These are phyloP conservation scores for Aporophyla lueneburgensis DNA, from an alignment of 2,888 invertebrate genomes.

Conservation along the genomic window DNA sequence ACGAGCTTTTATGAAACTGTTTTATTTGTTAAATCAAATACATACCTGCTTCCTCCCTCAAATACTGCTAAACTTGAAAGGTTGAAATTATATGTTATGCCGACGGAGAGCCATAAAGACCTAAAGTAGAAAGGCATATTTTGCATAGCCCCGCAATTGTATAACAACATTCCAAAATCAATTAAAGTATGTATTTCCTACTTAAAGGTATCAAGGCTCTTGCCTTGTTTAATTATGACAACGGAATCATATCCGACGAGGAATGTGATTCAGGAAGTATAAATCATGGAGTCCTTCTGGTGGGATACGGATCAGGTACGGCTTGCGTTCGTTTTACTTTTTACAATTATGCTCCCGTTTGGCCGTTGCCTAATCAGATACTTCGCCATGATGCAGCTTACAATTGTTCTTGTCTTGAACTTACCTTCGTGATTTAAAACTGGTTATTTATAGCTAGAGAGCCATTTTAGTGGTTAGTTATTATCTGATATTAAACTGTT, in stretches of 20 bases:
- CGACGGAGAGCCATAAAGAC: too few relatives aligned
- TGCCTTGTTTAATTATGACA: fast-evolving
- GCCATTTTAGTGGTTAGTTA: neutral
- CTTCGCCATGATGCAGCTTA: too few relatives aligned
- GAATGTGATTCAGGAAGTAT: fast-evolving
- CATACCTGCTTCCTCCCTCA: too few relatives aligned
- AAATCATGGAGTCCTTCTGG: slow-evolving; percentile 22
- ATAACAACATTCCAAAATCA: too few relatives aligned
- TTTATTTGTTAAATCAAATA: too few relatives aligned
- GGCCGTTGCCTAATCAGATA: too few relatives aligned
- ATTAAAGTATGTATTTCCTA: neutral
- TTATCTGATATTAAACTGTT: neutral
- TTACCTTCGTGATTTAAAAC: neutral
- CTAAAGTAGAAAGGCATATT: too few relatives aligned
- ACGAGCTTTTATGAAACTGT: too few relatives aligned
- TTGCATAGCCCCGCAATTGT: too few relatives aligned
- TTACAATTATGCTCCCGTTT: too few relatives aligned
- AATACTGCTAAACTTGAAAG: too few relatives aligned
- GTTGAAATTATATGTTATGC: too few relatives aligned
- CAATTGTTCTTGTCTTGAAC: neutral
- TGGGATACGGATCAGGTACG: slow-evolving; percentile 40
- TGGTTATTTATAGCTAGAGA: neutral
- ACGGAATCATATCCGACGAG: slow-evolving; percentile 12
- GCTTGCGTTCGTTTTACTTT: neutral
- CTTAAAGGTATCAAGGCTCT: neutral